phyloP scores from a whole-genome alignment of 2,797 vertebrate species.

The Molossus molossus region DNA sequence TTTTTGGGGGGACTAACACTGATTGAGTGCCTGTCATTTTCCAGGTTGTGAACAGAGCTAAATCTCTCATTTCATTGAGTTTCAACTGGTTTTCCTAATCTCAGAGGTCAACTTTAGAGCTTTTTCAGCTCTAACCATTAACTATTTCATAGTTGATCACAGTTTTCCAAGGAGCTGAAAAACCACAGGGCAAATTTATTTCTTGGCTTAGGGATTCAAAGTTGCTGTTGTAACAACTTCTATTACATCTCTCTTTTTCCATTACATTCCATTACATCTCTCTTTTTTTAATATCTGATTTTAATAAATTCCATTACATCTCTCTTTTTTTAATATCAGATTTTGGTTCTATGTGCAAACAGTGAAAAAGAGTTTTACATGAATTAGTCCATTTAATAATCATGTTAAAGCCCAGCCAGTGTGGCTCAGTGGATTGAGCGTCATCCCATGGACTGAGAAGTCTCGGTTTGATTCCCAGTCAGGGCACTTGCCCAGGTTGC shows the following conservation, averaged over 20 bases:
- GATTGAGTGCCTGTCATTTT: not conserved
- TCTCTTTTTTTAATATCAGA: not conserved
- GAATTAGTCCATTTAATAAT: conserved; percentile 16
- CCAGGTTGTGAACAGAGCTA: not conserved
- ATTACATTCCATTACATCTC: not conserved
- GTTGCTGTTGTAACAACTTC: not conserved
- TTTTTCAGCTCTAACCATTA: not conserved
- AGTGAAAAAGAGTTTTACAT: not conserved
- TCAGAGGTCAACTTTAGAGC: conserved; percentile 21
- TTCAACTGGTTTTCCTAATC: conserved; percentile 27
- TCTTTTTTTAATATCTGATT: not conserved
- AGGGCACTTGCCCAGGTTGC: too few relatives aligned
- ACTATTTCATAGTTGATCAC: not conserved
- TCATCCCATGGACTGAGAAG: too few relatives aligned
- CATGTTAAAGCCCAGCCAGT: not conserved
- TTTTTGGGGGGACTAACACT: not conserved
- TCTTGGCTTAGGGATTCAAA: not conserved
- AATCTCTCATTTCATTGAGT: not conserved
- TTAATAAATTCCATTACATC: not conserved
- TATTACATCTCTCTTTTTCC: not conserved
- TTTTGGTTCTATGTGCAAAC: not conserved
- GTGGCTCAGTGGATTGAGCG: too few relatives aligned
- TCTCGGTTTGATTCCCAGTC: too few relatives aligned
- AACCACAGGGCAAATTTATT: not conserved
- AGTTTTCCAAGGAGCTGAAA: not conserved